Evolutionary conservation across 2,113 vertebrate genomes (phyloP).

Genomic region (Thryonomys swinderianus): DNA sequence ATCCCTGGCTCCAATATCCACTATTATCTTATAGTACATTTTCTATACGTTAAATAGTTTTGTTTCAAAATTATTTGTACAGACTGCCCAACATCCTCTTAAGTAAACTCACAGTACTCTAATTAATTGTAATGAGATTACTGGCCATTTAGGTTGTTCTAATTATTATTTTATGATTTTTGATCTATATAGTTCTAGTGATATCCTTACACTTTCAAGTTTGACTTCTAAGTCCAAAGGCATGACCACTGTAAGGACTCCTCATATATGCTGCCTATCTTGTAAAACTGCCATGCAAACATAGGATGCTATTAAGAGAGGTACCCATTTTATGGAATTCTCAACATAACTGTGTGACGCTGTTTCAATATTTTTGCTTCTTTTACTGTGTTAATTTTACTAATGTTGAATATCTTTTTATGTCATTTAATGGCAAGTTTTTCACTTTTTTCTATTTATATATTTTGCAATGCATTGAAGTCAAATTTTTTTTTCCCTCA

Average conservation of each 20-base stretch:
- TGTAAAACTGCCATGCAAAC: not conserved
- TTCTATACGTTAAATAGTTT: constrained; percentile 12
- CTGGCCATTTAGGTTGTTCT: not conserved
- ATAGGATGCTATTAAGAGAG: not conserved
- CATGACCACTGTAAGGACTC: not conserved
- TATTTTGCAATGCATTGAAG: not conserved
- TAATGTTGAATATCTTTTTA: not conserved
- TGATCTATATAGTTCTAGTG: constrained; percentile 2
- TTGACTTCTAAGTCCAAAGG: constrained; percentile 13
- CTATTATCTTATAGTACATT: not conserved
- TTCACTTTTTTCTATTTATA: not conserved
- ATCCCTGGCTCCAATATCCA: too few relatives aligned
- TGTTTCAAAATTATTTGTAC: constrained; percentile 20
- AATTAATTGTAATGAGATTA: not conserved
- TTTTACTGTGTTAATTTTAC: not conserved
- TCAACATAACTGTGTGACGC: not conserved
- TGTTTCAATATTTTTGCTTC: not conserved
- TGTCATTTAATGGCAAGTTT: not conserved
- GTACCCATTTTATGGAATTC: not conserved
- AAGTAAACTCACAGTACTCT: constrained; percentile 16
- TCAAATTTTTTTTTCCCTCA: not conserved
- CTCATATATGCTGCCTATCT: not conserved
- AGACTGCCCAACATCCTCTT: not conserved
- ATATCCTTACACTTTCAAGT: not conserved
- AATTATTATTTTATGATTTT: not conserved